Percentiles rank a stretch among this genome's conserved stretches.
Evolutionary conservation across 2,797 vertebrate species (phyloP).

Genomic region (Sorex maritimensis): DNA sequence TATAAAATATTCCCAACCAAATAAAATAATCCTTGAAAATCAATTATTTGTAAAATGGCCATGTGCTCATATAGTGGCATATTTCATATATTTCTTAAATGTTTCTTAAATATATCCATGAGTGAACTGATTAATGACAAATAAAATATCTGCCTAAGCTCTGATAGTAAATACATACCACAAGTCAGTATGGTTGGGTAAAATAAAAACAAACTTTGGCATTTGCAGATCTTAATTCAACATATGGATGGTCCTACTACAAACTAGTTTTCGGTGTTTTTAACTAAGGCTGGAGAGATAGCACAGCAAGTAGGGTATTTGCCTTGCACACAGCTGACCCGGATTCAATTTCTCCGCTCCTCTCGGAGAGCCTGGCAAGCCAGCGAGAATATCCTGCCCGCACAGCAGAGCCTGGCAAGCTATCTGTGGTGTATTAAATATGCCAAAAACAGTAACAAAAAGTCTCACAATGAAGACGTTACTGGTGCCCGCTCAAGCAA

Average conservation of each 20-base stretch:
- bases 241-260: background rate
- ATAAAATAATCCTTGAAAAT: background rate
- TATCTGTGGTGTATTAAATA: no score
- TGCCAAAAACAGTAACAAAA: no score
- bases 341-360: no score
- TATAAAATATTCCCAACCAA: background rate
- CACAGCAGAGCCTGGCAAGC: no score
- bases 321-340: no score
- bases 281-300: background rate
- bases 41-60: background rate
- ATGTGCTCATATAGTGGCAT: background rate
- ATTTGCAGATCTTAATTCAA: conserved; percentile 2
- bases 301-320: no score
- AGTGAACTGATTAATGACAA: background rate
- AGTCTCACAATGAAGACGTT: no score
- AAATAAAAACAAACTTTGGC: background rate
- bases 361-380: no score
- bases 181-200: background rate
- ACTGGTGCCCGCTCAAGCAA: no score
- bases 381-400: no score
- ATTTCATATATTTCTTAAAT: background rate
- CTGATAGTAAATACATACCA: background rate
- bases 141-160: conserved; percentile 36
- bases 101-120: background rate
- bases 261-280: background rate